Base-by-base conservation (phyloP, 2,888 invertebrate species). In the Rhagium mordax region DNA sequence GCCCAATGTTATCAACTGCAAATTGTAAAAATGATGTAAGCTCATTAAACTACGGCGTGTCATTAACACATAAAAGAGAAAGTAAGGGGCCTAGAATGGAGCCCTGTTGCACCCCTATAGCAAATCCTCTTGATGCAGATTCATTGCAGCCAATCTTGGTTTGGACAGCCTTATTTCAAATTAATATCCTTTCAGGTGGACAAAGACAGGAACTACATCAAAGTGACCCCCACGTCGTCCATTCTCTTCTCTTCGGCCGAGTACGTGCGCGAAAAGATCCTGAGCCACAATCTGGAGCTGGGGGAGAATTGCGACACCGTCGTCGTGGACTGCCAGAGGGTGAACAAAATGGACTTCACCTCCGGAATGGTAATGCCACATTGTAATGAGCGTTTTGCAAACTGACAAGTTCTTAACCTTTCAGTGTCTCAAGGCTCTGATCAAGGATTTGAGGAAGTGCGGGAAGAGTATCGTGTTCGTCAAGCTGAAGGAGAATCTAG, bases 331-430 rank as follows among this genome's bases (percentile, higher is more conserved):
- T 93, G 93, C 83, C 88, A 89, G 64, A 89, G 90, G 68, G 88
- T 94, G 60, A 89, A 90, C 67, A 90, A 90, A 79, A 87, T 93
- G 78, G 94, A 94, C 84, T 94, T 91, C 83, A 94, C 94, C 0
- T 92, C 93, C 74, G 89, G 91, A 76, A 91, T 93, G 89, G 94
- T 93, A 86, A 77, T 85, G 5, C 4, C 3, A n/a, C 13, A n/a
- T 41, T 41, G 1, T 41, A n/a, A 20, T 18, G 18, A 49, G 7
- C 15, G 16, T 49, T 49, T 15, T 3, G 15, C 15, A 16, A 16
- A 49, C 15, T 4, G 7, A 8, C 2, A 49, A 15, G 16, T 8
- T 18, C 13, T 51, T 51, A 10, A 13, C 18, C 24, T 81, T 79
- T 64, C 33, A 86, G 86, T 85, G 85, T 75, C 74, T 86, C 24